phyloP scores from a whole-genome alignment of 2,797 vertebrate genomes.

The Sparus aurata region DNA sequence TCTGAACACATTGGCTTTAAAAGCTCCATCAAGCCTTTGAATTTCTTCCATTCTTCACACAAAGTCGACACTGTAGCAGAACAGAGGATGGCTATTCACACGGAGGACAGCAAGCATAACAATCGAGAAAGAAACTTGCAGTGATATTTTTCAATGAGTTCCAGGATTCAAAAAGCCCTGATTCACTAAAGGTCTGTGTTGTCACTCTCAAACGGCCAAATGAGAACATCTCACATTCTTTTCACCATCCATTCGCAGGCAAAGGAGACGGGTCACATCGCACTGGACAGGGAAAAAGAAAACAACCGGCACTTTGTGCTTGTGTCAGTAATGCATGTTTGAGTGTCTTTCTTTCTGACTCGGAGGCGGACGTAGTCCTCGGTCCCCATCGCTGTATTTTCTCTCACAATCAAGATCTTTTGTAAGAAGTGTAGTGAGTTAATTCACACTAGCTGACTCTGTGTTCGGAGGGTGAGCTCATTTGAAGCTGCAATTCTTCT shows the following conservation, averaged over 20 bases:
- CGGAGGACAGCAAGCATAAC: background rate
- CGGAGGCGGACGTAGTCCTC: constrained; percentile 37
- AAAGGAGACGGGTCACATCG: constrained; percentile 8
- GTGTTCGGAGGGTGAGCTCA: constrained; percentile 35
- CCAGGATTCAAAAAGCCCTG: background rate
- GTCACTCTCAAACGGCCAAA: constrained; percentile 22
- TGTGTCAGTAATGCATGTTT: constrained; percentile 52
- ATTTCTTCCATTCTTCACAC: constrained; percentile 8
- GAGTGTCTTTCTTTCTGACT: constrained; percentile 46
- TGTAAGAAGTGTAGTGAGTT: constrained; percentile 27
- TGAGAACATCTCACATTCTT: constrained; percentile 20
- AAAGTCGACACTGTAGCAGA: background rate
- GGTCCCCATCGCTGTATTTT: constrained; percentile 24
- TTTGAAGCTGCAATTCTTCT: constrained; percentile 39
- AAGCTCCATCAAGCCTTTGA: constrained; percentile 3
- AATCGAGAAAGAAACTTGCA: background rate
- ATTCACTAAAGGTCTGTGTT: constrained; percentile 21
- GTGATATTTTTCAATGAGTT: constrained; percentile 19
- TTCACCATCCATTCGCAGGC: constrained; percentile 26
- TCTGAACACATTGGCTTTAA: constrained; percentile 15
- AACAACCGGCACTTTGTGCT: constrained; percentile 36
- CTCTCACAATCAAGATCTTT: constrained; percentile 37
- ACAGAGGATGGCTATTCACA: background rate
- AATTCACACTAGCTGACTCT: constrained; percentile 30
- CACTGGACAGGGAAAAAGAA: background rate